Evolutionary conservation across 2,888 invertebrate genomes (phyloP), one percentile per base, ranked within the genome.

Genomic region (Phengaris alcon): DNA sequence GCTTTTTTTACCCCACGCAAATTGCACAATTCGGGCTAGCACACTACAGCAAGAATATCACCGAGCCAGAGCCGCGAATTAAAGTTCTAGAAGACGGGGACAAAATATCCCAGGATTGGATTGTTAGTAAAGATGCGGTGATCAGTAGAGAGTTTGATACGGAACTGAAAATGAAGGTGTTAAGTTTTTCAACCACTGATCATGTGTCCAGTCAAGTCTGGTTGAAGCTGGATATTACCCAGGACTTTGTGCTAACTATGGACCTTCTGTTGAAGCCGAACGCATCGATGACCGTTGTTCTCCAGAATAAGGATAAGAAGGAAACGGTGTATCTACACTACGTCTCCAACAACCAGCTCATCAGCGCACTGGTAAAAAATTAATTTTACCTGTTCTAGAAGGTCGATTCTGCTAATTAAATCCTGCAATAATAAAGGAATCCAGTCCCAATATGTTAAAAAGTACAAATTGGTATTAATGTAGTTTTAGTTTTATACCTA

Each of bases 1-100:
- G 99, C 0, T 99, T 99, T 89, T 98, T 96, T 89, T 99, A 99
- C 91, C 99, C 99, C 0, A 99, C 99, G 1, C 99, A 99, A 93
- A 99, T 99, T 80, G 99, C 99, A 7, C 99, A 99, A 88, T 99
- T 98, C 88, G 99, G 98, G 0, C 90, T 99, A 76, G 98, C 99
- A 10, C 99, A 99, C 90, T 99, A 98, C 89, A 98, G 98, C 89
- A 99, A 99, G 89, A 97, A 98, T 88, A 90, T 99, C 13, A 97
- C 97, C 0, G 98, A 98, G 82, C 96, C 96, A 0, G 96, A 97
- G 80, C 97, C 98, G 0, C 94, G 96, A 73, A 93, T 95, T 78
- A 95, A 95, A 73, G 77, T 88, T 0, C 81, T 98, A 9, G 98
- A 98, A 82, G 97, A 98, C 85, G 96, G 96, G 0, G 96, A 97